These are phyloP conservation scores for Urosaurus nigricauda DNA, from an alignment of 2,797 vertebrate genomes.

Conservation along the genomic window DNA sequence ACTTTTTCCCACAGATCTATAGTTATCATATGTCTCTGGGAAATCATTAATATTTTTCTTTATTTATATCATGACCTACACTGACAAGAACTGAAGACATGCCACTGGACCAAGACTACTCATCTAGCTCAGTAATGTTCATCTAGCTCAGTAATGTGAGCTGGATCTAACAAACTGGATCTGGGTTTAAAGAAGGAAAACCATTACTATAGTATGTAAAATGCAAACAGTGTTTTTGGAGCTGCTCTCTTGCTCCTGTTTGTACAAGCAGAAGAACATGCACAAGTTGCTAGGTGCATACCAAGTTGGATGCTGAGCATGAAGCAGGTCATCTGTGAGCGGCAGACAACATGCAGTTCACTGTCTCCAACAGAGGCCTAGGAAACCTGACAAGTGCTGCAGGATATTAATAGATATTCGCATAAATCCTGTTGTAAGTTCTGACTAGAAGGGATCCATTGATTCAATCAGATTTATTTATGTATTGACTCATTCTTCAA, in stretches of 20 bases:
- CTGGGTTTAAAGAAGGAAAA: not conserved
- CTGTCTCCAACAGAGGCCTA: not conserved
- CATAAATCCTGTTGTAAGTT: too few relatives aligned
- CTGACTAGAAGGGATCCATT: too few relatives aligned
- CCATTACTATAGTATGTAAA: too few relatives aligned
- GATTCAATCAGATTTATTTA: too few relatives aligned
- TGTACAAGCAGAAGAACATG: not conserved
- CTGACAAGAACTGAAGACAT: not conserved
- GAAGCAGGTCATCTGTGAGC: not conserved
- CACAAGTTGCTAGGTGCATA: not conserved
- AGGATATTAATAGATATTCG: too few relatives aligned
- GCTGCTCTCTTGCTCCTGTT: not conserved
- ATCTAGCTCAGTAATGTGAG: not conserved
- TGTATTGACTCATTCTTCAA: too few relatives aligned
- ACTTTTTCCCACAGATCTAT: constrained; percentile 15
- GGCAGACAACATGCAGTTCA: too few relatives aligned
- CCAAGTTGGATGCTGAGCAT: not conserved
- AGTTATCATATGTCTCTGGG: constrained; percentile 1
- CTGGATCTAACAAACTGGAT: not conserved
- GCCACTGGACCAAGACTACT: not conserved
- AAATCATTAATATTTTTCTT: not conserved
- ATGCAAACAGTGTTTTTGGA: too few relatives aligned
- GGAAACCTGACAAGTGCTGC: not conserved
- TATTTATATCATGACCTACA: constrained; percentile 6
- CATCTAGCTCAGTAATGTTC: not conserved